phyloP scores from a whole-genome alignment of 2,113 vertebrate genomes.

The Pseudopodoces humilis region DNA sequence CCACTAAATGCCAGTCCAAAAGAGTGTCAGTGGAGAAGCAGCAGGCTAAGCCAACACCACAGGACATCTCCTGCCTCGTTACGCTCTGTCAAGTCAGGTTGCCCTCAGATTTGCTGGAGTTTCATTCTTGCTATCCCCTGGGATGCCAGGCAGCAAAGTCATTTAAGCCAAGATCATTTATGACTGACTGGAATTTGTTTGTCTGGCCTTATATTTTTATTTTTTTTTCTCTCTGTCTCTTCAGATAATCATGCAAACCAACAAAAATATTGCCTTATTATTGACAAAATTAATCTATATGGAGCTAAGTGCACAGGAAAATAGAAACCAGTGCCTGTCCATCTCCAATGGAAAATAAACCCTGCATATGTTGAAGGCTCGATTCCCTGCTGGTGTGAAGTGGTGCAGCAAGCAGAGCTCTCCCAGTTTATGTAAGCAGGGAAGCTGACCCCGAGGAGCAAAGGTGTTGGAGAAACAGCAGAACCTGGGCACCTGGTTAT shows the following conservation, averaged over 20 bases:
- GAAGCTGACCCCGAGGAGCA: not conserved
- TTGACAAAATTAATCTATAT: not conserved
- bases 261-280: not conserved
- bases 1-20: not conserved
- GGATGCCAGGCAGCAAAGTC: not conserved
- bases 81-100: not conserved
- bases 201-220: not conserved
- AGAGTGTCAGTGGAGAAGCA: not conserved
- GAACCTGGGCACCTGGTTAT: not conserved
- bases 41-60: not conserved
- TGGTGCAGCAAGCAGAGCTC: not conserved
- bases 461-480: not conserved
- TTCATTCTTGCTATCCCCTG: not conserved
- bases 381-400: not conserved
- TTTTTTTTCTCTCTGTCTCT: not conserved
- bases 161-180: conserved; percentile 2
- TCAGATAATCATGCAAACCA: not conserved
- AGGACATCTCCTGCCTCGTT: not conserved
- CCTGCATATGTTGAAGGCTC: not conserved
- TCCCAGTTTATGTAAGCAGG: not conserved
- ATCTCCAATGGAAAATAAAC: conserved; percentile 18
- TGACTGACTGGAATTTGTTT: not conserved
- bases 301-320: conserved; percentile 2
- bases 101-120: conserved; percentile 1
- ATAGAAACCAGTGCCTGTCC: not conserved